Conservation (phyloP, 2,888 invertebrate genomes). For the Cordilura impudica region DNA sequence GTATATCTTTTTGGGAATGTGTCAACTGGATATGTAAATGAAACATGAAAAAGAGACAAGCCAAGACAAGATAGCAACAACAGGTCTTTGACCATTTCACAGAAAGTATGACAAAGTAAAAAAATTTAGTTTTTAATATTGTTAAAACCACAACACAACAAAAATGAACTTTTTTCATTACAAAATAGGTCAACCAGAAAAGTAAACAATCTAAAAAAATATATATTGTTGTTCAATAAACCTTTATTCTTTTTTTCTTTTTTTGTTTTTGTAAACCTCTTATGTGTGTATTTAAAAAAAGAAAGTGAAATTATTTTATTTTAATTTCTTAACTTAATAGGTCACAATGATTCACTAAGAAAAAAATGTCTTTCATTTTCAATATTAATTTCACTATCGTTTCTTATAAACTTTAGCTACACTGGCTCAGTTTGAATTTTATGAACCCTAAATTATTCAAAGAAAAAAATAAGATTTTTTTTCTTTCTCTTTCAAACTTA, state of each 20-base stretch:
- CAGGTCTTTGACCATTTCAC: conserved; percentile 41
- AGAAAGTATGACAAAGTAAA: not conserved
- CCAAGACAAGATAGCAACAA: not conserved
- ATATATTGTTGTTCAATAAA: conserved; percentile 24
- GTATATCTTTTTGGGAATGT: not conserved
- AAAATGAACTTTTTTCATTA: not conserved
- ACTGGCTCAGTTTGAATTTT: conserved; percentile 34
- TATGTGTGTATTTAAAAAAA: not conserved
- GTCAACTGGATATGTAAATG: conserved; percentile 15
- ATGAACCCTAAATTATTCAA: conserved; percentile 50
- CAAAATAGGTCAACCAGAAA: conserved; percentile 6
- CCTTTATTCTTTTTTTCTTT: conserved; percentile 5
- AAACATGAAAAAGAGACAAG: not conserved
- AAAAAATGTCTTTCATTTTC: conserved; percentile 51
- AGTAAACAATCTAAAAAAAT: not conserved
- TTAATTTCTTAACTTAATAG: conserved; percentile 11
- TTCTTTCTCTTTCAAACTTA: conserved; percentile 24
- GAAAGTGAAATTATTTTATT: conserved; percentile 56
- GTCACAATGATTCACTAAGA: conserved; percentile 31
- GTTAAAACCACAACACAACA: too few species aligned
- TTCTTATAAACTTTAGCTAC: conserved; percentile 29
- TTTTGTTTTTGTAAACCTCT: not conserved
- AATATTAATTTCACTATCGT: conserved; percentile 59
- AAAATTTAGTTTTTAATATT: not conserved
- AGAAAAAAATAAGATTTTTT: conserved; percentile 10